phyloP scores from a whole-genome alignment of 1,140 invertebrate species.

The Ladona fulva region DNA sequence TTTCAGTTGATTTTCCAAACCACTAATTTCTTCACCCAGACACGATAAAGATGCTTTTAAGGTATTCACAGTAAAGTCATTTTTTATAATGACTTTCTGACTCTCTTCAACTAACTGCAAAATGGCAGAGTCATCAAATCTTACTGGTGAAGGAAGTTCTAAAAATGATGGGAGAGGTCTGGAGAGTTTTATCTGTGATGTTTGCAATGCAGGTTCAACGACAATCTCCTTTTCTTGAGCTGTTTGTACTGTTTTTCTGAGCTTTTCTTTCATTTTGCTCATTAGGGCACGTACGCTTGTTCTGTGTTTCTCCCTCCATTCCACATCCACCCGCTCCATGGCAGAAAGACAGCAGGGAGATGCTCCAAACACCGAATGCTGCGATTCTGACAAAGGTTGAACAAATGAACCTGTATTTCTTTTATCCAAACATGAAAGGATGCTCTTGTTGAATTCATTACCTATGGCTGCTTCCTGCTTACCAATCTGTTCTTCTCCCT shows the following conservation, averaged over 20 bases:
- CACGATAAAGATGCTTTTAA: not conserved
- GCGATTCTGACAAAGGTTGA: not conserved
- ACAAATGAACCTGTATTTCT: not conserved
- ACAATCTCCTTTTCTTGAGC: not conserved
- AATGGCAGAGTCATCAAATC: not conserved
- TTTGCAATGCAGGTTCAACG: not conserved
- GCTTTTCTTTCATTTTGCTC: not conserved
- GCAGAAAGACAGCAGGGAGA: not conserved
- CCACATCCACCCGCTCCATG: not conserved
- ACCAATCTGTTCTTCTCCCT: not conserved
- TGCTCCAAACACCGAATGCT: not conserved
- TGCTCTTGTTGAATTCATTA: not conserved
- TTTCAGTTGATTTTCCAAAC: not conserved
- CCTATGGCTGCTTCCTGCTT: not conserved
- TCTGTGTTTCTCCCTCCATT: not conserved
- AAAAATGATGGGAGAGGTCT: not conserved
- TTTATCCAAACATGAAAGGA: too few relatives aligned
- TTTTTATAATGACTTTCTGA: not conserved
- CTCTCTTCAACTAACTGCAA: not conserved
- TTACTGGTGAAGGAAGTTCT: not conserved
- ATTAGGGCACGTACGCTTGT: not conserved
- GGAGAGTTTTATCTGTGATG: not conserved
- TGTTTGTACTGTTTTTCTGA: not conserved
- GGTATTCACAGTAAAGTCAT: not conserved
- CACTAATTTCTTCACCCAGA: not conserved